Base-by-base conservation (phyloP, 2,888 invertebrate genomes). In the Spicauda simplicius region DNA sequence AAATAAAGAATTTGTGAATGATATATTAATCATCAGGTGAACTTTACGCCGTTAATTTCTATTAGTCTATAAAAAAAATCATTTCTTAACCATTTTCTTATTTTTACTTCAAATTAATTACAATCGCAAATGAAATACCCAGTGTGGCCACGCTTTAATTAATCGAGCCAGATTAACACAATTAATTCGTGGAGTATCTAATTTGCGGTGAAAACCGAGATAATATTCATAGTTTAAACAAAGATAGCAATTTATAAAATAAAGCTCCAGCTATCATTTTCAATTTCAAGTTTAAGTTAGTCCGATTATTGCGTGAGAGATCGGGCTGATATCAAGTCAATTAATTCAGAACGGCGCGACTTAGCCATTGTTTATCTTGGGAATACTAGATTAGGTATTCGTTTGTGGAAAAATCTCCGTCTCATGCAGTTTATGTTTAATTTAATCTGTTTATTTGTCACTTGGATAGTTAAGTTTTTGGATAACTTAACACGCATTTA, bases 331-430 rank as follows among this genome's bases (percentile, higher is more conserved):
- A 74, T 73, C 69, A 69, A 73, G 72, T 71, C 77, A 77, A 78
- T 77, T 78, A 77, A 78, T 77, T 74, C 74, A 65, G 71, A 72
- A 75, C 71, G 72, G 68, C 69, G 74, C 71, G 70, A 71, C 68
- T 69, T 69, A 72, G 72, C 73, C 73, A 74, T 65, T 70, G 71
- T 74, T 74, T 73, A 76, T 74, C 72, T 75, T n/a, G 37, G 45
- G 61, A 67, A 70, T 71, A 75, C 72, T 71, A 73, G 72, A 75
- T 75, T 73, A 74, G 62, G 59, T 59, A 69, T 58, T 30, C 45
- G 45, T 54, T 65, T 54, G 45, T 72, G 67, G 66, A 71, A 74
- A 71, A 71, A 69, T 71, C 70, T 69, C 25, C 64, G 67, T 71
- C 72, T 71, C 68, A 71, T 72, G 69, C 70, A 60, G 68, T 59